These are phyloP conservation scores for Chironomus tepperi DNA, from an alignment of 1,140 invertebrate species.

Conservation along the genomic window DNA sequence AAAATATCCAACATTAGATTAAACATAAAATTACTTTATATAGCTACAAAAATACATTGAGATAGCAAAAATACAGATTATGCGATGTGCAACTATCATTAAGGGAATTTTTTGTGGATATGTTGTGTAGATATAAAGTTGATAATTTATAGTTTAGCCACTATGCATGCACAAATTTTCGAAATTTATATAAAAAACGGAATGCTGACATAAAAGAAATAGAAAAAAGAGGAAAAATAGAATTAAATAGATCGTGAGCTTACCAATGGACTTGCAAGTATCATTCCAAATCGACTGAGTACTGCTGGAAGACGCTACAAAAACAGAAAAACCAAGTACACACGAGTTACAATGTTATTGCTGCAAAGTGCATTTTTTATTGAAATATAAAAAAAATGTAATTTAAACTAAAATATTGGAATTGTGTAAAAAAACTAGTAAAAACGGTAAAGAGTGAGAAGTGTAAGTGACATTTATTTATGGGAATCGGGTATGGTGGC, in stretches of 20 bases:
- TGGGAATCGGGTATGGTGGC: no score
- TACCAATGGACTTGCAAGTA: conserved; percentile 88
- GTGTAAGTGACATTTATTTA: no score
- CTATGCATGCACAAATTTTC: not conserved
- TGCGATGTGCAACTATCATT: not conserved
- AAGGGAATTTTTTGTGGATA: not conserved
- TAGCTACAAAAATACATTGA: not conserved
- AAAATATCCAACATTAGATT: no score
- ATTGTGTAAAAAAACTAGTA: no score
- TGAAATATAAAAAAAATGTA: not conserved
- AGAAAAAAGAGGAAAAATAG: no score
- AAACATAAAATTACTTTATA: no score
- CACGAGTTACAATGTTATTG: not conserved
- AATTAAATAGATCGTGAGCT: conserved; percentile 40
- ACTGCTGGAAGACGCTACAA: conserved; percentile 85
- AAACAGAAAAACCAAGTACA: conserved; percentile 30
- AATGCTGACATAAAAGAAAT: no score
- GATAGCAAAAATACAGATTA: not conserved
- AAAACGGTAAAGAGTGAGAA: no score
- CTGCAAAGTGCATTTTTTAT: not conserved
- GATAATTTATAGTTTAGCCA: not conserved
- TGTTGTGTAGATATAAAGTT: not conserved
- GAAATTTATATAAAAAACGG: not conserved
- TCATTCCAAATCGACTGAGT: conserved; percentile 85
- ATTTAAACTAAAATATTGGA: no score